Conservation (phyloP, 2,113 vertebrate genomes). For the Xiphophorus hellerii region DNA sequence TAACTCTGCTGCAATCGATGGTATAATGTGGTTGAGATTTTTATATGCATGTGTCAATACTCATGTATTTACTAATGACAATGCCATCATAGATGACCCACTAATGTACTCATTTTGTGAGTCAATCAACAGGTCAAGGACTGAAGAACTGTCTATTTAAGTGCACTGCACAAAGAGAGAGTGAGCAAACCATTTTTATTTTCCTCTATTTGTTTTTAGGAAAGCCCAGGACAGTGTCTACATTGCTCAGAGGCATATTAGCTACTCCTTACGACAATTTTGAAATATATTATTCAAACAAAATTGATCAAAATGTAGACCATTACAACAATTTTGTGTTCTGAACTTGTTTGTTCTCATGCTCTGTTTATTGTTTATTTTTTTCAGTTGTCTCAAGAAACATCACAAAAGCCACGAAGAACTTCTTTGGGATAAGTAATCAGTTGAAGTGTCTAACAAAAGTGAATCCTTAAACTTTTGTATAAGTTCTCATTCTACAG, state of each 20-base stretch:
- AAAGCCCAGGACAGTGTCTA: not conserved
- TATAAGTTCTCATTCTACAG: too few species aligned
- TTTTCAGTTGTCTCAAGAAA: not conserved
- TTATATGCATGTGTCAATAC: slow-evolving; percentile 81
- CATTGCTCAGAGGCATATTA: not conserved
- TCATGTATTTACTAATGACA: slow-evolving; percentile 83
- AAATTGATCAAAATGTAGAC: not conserved
- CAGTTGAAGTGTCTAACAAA: not conserved
- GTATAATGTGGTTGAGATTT: slow-evolving; percentile 79
- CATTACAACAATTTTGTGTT: not conserved
- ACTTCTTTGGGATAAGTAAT: not conserved
- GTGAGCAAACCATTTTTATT: not conserved
- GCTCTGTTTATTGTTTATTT: not conserved
- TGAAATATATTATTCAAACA: not conserved
- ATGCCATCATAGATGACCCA: slow-evolving; percentile 74
- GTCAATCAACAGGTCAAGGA: slow-evolving; percentile 83
- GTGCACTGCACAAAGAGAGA: not conserved
- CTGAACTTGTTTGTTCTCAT: not conserved
- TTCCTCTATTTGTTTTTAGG: slow-evolving; percentile 10
- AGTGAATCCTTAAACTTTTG: too few species aligned
- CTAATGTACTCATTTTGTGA: slow-evolving; percentile 83
- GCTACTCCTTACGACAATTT: not conserved
- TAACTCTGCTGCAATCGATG: slow-evolving; percentile 68
- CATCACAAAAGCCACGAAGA: not conserved
- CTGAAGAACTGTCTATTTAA: slow-evolving; percentile 53